Conservation (phyloP, 2,113 vertebrate genomes). For the Silurus meridionalis region DNA sequence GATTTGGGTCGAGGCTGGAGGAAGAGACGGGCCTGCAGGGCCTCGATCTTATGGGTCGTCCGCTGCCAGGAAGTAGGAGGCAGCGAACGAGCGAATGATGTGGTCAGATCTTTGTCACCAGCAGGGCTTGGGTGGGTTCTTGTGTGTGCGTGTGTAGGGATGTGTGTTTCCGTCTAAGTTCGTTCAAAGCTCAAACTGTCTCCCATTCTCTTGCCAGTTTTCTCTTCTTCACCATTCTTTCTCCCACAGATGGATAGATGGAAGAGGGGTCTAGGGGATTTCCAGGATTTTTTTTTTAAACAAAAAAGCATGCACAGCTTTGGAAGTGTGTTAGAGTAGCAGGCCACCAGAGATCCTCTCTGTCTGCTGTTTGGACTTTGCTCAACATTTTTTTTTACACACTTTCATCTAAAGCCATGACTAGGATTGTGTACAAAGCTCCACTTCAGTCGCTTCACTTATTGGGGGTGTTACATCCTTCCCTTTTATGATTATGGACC, state of each 20-base stretch:
- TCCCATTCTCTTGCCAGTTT: slow-evolving; percentile 55
- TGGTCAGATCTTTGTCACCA: slow-evolving; percentile 89
- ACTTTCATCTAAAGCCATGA: slow-evolving; percentile 16
- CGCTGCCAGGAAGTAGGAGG: slow-evolving; percentile 81
- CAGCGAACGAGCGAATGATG: slow-evolving; percentile 89
- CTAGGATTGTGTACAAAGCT: slow-evolving; percentile 13
- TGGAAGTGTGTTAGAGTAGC: slow-evolving; percentile 25
- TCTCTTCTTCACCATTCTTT: slow-evolving; percentile 58
- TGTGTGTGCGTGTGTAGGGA: slow-evolving; percentile 58
- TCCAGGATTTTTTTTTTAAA: slow-evolving; percentile 22
- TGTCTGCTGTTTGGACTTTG: slow-evolving; percentile 28
- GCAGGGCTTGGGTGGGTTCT: slow-evolving; percentile 64
- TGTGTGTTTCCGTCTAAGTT: slow-evolving; percentile 46
- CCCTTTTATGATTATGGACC: slow-evolving; percentile 10
- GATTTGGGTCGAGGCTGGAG: slow-evolving; percentile 58
- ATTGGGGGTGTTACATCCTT: neutral
- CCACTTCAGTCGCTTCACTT: neutral
- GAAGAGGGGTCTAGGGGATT: slow-evolving; percentile 20
- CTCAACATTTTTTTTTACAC: neutral
- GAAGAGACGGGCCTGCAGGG: slow-evolving; percentile 61
- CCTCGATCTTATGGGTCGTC: slow-evolving; percentile 70
- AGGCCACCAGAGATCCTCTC: slow-evolving; percentile 38
- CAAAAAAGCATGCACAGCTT: neutral
- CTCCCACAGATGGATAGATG: slow-evolving; percentile 52
- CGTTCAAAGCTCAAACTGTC: slow-evolving; percentile 13